Base-by-base conservation (phyloP, 1,140 invertebrate genomes). In the Trichogramma pretiosum region DNA sequence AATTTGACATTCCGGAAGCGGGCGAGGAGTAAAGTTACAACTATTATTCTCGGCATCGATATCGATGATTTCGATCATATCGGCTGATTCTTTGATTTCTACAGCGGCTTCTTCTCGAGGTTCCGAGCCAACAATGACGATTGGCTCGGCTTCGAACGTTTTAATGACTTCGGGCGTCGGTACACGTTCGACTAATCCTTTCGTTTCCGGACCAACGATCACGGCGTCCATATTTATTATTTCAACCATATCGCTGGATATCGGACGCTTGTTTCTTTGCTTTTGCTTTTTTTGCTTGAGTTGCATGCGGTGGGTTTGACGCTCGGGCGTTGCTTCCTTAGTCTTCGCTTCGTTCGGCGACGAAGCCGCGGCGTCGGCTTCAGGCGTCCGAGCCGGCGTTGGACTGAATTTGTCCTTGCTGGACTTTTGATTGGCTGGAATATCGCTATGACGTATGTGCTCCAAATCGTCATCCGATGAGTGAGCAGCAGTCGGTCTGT, bases 211-310 rank as follows among this genome's bases (percentile, higher is more conserved):
- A 61, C 60, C 21, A 61, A 55, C 22, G 3, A 56, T 52, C 44
- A 63, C 57, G 2, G 67, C 60, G 34, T 70, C 66, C 19, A 72
- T 65, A 17, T 72, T 65, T 8, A 70, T 68, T n/a, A 70, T 72
- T 30, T 72, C 70, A 3, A 68, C 53, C 9, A 44, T 51, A 8
- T 50, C 48, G 4, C 7, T 18, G 24, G 23, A 24, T 1, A 10
- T 19, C 17, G 43, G 41, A 2, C 48, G 57, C 43, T 37, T 59
- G 40, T 18, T 33, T 14, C 33, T 13, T 33, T 46, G n/a, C 14
- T 24, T 43, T 33, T 7, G 33, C 33, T n/a, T 1, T 14, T 24
- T 23, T 14, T 11, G 13, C 43, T 44, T 36, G 17, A 32, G 39
- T 4, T 33, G 30, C n/a, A 34, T n/a, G 13, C 7, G 9, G 5